A percentile compares a stretch with the other conserved stretches of the same genome.
Evolutionary conservation across 2,797 vertebrate genomes (phyloP).

Genomic region (Eulemur coronatus): DNA sequence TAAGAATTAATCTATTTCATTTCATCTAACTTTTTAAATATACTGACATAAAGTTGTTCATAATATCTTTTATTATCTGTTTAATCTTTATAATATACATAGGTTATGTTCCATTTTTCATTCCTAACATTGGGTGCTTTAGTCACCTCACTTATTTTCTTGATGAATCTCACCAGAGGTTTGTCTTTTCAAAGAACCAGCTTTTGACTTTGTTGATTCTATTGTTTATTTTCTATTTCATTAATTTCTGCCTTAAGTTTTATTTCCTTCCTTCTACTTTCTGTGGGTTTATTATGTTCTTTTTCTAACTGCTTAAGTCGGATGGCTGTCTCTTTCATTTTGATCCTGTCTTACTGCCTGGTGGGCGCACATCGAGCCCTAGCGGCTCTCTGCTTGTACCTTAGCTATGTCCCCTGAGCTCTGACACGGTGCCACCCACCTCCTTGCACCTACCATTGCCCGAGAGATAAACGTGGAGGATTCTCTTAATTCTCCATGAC

Average conservation of each 20-base stretch:
- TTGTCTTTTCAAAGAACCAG: not conserved
- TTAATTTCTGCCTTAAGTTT: not conserved
- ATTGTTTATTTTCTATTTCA: not conserved
- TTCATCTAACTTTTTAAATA: not conserved
- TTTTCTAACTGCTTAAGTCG: not conserved
- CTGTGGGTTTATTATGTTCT: not conserved
- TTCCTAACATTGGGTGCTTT: not conserved
- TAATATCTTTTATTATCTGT: not conserved
- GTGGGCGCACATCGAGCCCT: fast-evolving
- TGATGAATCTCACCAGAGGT: not conserved
- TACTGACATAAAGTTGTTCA: not conserved
- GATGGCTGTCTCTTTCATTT: not conserved
- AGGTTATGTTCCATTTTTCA: not conserved
- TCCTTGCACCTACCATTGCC: not conserved
- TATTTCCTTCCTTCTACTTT: not conserved
- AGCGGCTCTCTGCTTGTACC: fast-evolving
- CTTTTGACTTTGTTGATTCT: not conserved
- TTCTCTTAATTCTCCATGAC: not conserved
- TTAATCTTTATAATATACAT: not conserved
- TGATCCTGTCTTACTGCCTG: not conserved
- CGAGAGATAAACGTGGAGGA: not conserved
- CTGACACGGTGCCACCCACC: fast-evolving
- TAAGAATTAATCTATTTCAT: not conserved
- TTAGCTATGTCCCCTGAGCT: not conserved
- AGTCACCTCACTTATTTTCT: not conserved